Evolutionary conservation across 2,797 vertebrate genomes (phyloP), one percentile per base, ranked within the genome.

Genomic region (Tokudaia tokunoshimensis): DNA sequence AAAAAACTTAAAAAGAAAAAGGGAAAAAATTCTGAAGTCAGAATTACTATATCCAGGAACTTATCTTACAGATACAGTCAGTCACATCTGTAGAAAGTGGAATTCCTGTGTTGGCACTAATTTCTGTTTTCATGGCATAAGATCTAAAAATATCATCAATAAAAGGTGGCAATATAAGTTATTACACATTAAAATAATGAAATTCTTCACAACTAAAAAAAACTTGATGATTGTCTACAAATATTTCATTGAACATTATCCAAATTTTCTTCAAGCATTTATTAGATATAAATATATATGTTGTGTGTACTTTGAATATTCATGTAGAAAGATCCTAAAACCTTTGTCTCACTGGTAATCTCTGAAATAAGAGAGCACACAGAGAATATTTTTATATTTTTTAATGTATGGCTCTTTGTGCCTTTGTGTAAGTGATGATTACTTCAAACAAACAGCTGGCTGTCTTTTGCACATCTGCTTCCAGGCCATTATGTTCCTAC

Each of bases 361-460:
- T 95, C 81, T 92, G 59, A 96, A 74, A 5, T 15, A 20, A 74
- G 20, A 47, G 34, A 96, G 37, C 3, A 47, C 74, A 91, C 90
- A 57, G 92, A 94, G 50, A 31, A 91, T 52, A 81, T 20, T 65
- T 34, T 75, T 72, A 72, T 10, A 63, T 11, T 88, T 92, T 91
- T 37, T 85, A 65, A 8, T 80, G 14, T 55, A 61, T 11, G 93
- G 79, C 75, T 9, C 29, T 94, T 92, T 72, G 89, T 91, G 75
- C 34, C 82, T 88, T 50, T 67, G 80, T 59, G 79, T 41, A 89
- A 83, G 76, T 79, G 79, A 80, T 24, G 89, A 22, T 94, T 74
- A 67, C 76, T 87, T 94, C 92, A 82, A 90, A 94, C 47, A 95
- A 92, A 94, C 65, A 91, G 44, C 24, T 76, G 47, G 63, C 15